Evolutionary conservation across 2,113 vertebrate species (phyloP), one percentile per base, ranked within the genome.

Genomic region (Atherinomorus stipes): DNA sequence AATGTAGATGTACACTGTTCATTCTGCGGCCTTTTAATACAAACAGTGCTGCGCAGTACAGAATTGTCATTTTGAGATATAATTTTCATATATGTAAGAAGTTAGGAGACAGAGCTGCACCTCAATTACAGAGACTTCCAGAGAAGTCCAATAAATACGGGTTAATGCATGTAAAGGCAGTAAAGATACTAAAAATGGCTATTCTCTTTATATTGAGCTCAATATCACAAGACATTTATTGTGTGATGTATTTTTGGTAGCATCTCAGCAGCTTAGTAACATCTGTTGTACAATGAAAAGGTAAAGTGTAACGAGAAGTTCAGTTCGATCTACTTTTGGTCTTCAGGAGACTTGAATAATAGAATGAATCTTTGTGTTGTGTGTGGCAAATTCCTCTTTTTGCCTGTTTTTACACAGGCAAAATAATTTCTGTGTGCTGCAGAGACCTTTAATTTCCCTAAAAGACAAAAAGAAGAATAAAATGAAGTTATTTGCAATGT

Each of bases 71-170:
- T 74, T 34, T 82, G 31, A 64, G 16, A 64, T 85, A 85, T 80
- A 28, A 64, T 86, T 85, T 88, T 85, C 63, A 81, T 51, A 50
- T 60, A 23, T 61, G 63, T 74, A 65, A 71, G 34, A 81, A 64
- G 23, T 49, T 61, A 63, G 18, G 18, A 76, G 68, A 74, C 65
- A 76, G 68, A 47, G 80, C 70, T 63, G 47, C 80, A 83, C 86
- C 86, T 91, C 82, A 84, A 60, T 71, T 75, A 72, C 56, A 56
- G 22, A 65, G 86, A 63, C 85, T 91, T 90, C 76, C 47, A 51
- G 51, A 76, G 74, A 85, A 81, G 89, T 84, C 84, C 12, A 21
- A 54, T 47, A 21, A 83, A 88, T 91, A 92, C 88, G 90, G 91
- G 89, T 92, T 87, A 47, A 83, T 81, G 86, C 89, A 91, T 85